Evolutionary conservation across 2,888 invertebrate genomes (phyloP), one percentile per base, ranked within the genome.

Genomic region (Abscondita cerata): DNA sequence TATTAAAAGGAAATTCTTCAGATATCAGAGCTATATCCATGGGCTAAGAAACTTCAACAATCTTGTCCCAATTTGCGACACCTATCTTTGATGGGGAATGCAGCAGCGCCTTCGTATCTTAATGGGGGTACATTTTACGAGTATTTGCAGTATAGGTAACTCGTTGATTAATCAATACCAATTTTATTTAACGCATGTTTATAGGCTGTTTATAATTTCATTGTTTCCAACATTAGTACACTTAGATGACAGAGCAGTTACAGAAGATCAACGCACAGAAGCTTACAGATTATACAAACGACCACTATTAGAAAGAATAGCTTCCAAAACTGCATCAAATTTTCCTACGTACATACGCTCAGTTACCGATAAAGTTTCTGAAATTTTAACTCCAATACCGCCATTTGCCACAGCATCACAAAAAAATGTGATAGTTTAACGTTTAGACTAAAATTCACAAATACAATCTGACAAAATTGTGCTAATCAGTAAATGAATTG

Each of bases 81-180:
- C 75, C 80, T 95, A 0, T 92, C 92, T 12, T 82, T 93, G 59
- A 92, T 95, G 93, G 93, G 93, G 15, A 95, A 95, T 79, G 86
- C 88, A 0, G 92, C 91, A 0, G 90, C 90, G 0, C 92, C 92
- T 0, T 90, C 89, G 67, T 89, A 88, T 72, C 84, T 91, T 57
- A 90, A 89, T 68, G 89, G 90, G n/a, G 89, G 89, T 38, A 87
- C 87, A 12, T 89, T 88, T 72, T 88, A 89, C 69, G 90, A 92
- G 74, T 90, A 90, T 73, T 78, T 89, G 11, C 90, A 90, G 70
- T 92, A 92, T 78, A 88, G 92, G 91, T 91, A 77, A 74, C 52
- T 19, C 31, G 9, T 53, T 12, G 25, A n/a, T n/a, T n/a, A 12
- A 34, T 12, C 46, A 20, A 25, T 16, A 9, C 5, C 6, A 31